Evolutionary conservation across 2,888 invertebrate genomes (phyloP), one percentile per base, ranked within the genome.

Genomic region (Cantharis rustica): DNA sequence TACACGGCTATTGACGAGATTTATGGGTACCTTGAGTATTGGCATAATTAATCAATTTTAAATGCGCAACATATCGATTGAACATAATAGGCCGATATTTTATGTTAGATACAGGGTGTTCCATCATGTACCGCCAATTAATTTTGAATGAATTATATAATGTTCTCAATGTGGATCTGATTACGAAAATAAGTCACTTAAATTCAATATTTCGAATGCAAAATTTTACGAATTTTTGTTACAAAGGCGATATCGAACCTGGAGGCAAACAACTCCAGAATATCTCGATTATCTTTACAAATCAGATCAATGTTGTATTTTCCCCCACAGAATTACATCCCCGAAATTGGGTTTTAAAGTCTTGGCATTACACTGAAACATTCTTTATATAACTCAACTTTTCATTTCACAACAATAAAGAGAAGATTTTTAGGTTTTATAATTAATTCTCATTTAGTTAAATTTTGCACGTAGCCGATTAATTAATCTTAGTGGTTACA

Each of bases 351-450:
- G 13, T 9, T 47, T 47, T 47, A 47, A 47, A 47, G 47, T 47
- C 47, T 47, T 47, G n/a, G 47, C 47, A 47, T 47, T 47, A 47
- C 47, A n/a, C 47, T n/a, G 47, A 47, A 47, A 47, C 47, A 72
- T 72, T 75, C 23, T 31, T 62, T 75, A 66, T 27, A 61, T 61
- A 71, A 31, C 62, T 68, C 26, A 15, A 73, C 15, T 66, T 66
- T 66, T 66, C 13, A 47, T 47, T 47, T 7, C 47, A 47, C n/a
- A 13, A 31, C n/a, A 47, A 47, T 47, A 47, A n/a, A 47, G 47
- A 47, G n/a, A 47, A 47, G n/a, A 47, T n/a, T 47, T n/a, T 7
- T n/a, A n/a, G n/a, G 9, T 47, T 47, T n/a, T 47, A 47, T 47
- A 47, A 47, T 47, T 47, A 47, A 47, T 47, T 47, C 47, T 47